Conservation (phyloP, 2,888 invertebrate genomes). For the Protula sp. region DNA sequence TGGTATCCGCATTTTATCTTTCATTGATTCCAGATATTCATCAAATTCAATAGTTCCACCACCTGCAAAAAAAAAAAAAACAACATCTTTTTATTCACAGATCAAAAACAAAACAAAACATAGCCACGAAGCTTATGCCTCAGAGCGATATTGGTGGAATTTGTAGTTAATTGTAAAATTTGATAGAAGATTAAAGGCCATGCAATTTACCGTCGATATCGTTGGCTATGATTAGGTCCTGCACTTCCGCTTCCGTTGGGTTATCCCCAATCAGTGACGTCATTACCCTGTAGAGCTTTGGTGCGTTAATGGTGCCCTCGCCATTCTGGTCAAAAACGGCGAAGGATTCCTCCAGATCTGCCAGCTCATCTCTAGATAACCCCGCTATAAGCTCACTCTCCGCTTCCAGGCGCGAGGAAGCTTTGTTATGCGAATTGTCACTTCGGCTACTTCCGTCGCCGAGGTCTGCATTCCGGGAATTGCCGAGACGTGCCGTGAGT, state of each 20-base stretch:
- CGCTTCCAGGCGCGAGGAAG: too few relatives aligned
- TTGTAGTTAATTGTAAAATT: neutral
- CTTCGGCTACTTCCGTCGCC: too few relatives aligned
- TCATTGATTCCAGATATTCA: neutral
- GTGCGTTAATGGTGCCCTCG: conserved; percentile 50
- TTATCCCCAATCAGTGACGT: conserved; percentile 50
- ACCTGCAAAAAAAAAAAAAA: neutral
- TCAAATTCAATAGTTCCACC: conserved; percentile 1
- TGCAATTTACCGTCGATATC: neutral
- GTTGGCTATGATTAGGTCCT: conserved; percentile 44
- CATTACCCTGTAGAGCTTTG: conserved; percentile 47
- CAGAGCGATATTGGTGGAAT: too few relatives aligned
- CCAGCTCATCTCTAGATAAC: too few relatives aligned
- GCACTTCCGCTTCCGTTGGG: conserved; percentile 46
- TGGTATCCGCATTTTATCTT: neutral
- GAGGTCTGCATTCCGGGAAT: too few relatives aligned
- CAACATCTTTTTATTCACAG: too few relatives aligned
- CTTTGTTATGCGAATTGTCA: too few relatives aligned
- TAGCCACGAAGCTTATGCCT: too few relatives aligned
- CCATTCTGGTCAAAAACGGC: conserved; percentile 52
- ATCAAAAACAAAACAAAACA: too few relatives aligned
- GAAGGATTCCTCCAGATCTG: conserved; percentile 43
- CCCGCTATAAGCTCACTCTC: too few relatives aligned
- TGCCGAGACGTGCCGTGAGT: too few relatives aligned
- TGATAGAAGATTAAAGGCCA: too few relatives aligned